Base-by-base conservation (phyloP, 2,888 invertebrate species). In the Epinotia ramella region DNA sequence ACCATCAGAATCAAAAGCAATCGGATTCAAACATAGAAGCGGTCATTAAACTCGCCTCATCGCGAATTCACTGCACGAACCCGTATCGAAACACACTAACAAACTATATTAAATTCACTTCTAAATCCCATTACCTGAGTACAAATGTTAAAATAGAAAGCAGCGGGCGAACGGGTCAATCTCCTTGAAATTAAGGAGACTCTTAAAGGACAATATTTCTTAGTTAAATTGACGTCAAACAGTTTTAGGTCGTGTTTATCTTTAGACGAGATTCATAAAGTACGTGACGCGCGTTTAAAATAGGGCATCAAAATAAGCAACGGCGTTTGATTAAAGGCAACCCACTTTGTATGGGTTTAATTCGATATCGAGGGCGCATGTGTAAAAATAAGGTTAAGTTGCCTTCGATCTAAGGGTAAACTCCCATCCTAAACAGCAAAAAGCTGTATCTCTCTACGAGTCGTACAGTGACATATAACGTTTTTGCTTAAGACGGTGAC, bases 191-290 rank as follows among this genome's bases (percentile, higher is more conserved):
- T 24, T 62, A 46, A 40, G 33, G 33, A 68, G 40, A 63, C 28
- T 60, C 49, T 71, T 49, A 72, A 49, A 57, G 63, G 62, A 72
- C 67, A 28, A 75, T 71, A 75, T 76, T 60, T 71, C 66, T 46
- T 63, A 63, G 76, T 76, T 67, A 62, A 72, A 72, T 62, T 57
- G 72, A 76, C 62, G 59, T 60, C 69, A 72, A 70, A 60, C 70
- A 57, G 44, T 70, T 70, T 60, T 65, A 60, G 70, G 74, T 75
- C 74, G 65, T 60, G 65, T 65, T 75, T 75, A 75, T 75, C 70
- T 75, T 75, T 66, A 66, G 70, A 66, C 53, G n/a, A 49, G 64
- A 64, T 70, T 33, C 28, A 70, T 49, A 44, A 75, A 70, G 53
- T 70, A 71, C 70, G 70, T 75, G 70, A 75, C 70, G 70, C 33